Base-by-base conservation (phyloP, 2,888 invertebrate genomes). In the Sinhomidia bicolor region DNA sequence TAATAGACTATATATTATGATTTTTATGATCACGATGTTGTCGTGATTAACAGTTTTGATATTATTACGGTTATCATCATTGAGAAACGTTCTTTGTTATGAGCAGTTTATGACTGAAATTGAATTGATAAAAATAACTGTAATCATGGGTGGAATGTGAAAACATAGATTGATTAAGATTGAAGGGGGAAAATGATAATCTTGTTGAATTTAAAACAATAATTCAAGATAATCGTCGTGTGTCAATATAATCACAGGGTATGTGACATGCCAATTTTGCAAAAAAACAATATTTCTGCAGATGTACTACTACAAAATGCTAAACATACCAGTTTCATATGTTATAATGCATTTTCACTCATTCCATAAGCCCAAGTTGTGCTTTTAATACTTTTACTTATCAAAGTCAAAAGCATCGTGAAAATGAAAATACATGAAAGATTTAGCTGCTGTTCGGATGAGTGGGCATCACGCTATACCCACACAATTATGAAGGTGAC, bases 401-500 rank as follows among this genome's bases (percentile, higher is more conserved):
- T 12, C 29, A 65, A 17, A 32, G 32, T 65, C 20, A 65, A 68
- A 32, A 23, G 47, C 47, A 74, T 74, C 4, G 5, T 23, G 23
- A 44, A 71, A 51, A 26, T 47, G 44, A 44, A 71, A 51, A 26
- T 51, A 29, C 32, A 51, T 32, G n/a, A 32, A 20, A 54, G 57
- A 32, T 3, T 44, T 74, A 68, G 20, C n/a, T n/a, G n/a, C 44
- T 54, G 78, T 1, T 51, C 32, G 23, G 57, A 26, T 74, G 74
- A 74, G 74, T 74, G 74, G 78, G 78, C 17, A n/a, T n/a, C n/a
- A 32, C 32, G 32, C 1, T 36, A 57, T 62, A 44, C 80, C 80
- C 80, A 80, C 80, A 36, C 80, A 62, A 62, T 62, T 54, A 80
- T 57, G 80, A 62, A 60, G 68, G 68, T 76, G 84, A 60, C 71